These are phyloP conservation scores for Neodiprion pinetum DNA, from an alignment of 1,140 invertebrate genomes.

Conservation along the genomic window DNA sequence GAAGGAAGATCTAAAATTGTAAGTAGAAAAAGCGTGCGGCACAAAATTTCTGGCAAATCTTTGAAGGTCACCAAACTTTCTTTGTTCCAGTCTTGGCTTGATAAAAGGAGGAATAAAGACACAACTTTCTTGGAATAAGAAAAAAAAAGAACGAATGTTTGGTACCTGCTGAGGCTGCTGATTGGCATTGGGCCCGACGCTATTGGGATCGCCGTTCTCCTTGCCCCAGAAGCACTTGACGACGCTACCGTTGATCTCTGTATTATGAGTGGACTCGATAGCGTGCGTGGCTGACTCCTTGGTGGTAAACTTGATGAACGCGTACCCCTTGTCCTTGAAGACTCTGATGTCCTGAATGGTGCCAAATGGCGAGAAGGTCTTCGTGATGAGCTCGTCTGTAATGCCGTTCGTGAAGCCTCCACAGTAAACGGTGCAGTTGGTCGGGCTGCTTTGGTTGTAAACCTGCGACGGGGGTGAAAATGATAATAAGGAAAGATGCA, in stretches of 20 bases:
- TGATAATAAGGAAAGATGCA: conserved; percentile 1
- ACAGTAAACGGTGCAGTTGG: conserved; percentile 99
- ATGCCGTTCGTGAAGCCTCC: conserved; percentile 94
- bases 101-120: too few relatives aligned
- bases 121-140: not conserved
- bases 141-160: not conserved
- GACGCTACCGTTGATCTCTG: conserved; percentile 93
- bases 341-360: conserved; percentile 96
- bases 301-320: conserved; percentile 97
- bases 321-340: conserved; percentile 99
- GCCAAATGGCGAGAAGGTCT: conserved; percentile 93
- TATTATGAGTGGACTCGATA: conserved; percentile 96
- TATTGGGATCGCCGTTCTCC: conserved; percentile 82
- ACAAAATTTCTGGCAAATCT: too few relatives aligned
- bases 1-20: too few relatives aligned
- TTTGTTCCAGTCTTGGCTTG: too few relatives aligned
- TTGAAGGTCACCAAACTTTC: too few relatives aligned
- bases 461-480: conserved; percentile 62
- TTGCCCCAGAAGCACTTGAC: conserved; percentile 99
- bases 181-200: conserved; percentile 63
- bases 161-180: conserved; percentile 64
- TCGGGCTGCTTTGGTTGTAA: conserved; percentile 96
- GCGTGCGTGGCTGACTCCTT: conserved; percentile 97
- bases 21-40: too few relatives aligned
- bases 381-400: conserved; percentile 94